Evolutionary conservation across 2,797 vertebrate species (phyloP), one percentile per base, ranked within the genome.

Genomic region (Smutsia temminckii): DNA sequence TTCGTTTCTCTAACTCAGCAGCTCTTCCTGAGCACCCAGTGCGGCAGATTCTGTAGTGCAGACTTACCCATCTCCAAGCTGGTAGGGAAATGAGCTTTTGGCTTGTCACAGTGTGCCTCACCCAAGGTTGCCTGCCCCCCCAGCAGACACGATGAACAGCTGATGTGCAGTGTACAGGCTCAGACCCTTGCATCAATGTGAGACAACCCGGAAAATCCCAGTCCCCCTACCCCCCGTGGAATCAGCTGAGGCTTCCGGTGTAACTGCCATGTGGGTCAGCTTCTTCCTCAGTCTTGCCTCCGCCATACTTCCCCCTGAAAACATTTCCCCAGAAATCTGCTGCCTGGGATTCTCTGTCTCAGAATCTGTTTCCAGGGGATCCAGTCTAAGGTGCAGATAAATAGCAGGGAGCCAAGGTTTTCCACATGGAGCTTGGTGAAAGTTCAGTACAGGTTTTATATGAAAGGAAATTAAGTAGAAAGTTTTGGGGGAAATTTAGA

Each of bases 381-480:
- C 16, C 12, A 42, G 37, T 69, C n/a, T 49, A 72, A 89, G 68
- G 51, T 9, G 71, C 6, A 20, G 27, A 42, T 61, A n/a, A 71
- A 59, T 2, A 49, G 61, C 42, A 49, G 5, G 32, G 11, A 71
- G 11, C 14, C 12, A 32, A 77, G 8, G 5, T 6, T 4, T 88
- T 79, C 59, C 88, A 21, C 32, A 11, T 9, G 46, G 34, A 78
- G 6, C 7, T n/a, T 78, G 9, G 32, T 51, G 25, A 92, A 84
- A 83, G 57, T 46, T 84, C 27, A 80, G 69, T 59, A 40, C 0
- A 10, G 23, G 80, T 90, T 85, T 59, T 57, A 55, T 42, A 18
- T 40, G n/a, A 57, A 37, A 95, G 59, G 42, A 69, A 90, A 80
- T 34, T 53, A 79, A 85, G 3, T 3, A 20, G 40, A 74, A 88